Evolutionary conservation across 1,140 invertebrate genomes (phyloP), one percentile per base, ranked within the genome.

Genomic region (Trigoniulus corallinus): DNA sequence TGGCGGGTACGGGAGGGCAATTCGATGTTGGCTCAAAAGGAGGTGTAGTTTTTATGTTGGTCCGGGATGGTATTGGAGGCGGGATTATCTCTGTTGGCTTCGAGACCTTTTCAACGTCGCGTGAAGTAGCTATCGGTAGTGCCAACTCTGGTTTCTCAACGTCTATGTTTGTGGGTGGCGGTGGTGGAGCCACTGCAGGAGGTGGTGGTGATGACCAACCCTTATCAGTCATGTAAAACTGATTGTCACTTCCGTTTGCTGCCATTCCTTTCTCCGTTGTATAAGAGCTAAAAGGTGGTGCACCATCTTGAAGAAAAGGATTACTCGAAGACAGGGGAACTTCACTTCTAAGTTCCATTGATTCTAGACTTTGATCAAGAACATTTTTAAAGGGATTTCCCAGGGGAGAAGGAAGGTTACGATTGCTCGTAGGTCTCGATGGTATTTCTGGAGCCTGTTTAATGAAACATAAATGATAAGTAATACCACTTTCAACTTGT

Each of bases 161-260:
- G 29, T 7, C 15, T 7, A 34, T 15, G 15, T 7, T 34, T 34
- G 21, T 70, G n/a, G 57, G 48, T 13, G 52, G 52, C 26, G 66
- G 62, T 62, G 20, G 72, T 66, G 43, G 61, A 56, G 1, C 63
- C 64, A 53, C 64, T 64, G 25, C 58, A 61, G 18, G 65, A 64
- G 13, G 69, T 65, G 29, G 37, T 1, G 39, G 27, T 13, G 54
- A 56, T 23, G 27, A 41, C 39, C 21, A 7, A 40, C 63, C 62
- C 59, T 45, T 61, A 59, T 25, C 62, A 61, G 55, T 64, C 59
- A 52, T 55, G 56, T 43, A 62, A 50, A 20, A 54, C 41, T 62
- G 15, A 4, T n/a, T 43, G n/a, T 7, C 15, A 39, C 20, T 27
- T 25, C 22, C 34, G 37, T 20, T n/a, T 37, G 13, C 23, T 24